Percentiles rank a stretch among this genome's conserved stretches.
Evolutionary conservation across 2,888 invertebrate genomes (phyloP).

Genomic region (Hirtodrosophila histrioides): DNA sequence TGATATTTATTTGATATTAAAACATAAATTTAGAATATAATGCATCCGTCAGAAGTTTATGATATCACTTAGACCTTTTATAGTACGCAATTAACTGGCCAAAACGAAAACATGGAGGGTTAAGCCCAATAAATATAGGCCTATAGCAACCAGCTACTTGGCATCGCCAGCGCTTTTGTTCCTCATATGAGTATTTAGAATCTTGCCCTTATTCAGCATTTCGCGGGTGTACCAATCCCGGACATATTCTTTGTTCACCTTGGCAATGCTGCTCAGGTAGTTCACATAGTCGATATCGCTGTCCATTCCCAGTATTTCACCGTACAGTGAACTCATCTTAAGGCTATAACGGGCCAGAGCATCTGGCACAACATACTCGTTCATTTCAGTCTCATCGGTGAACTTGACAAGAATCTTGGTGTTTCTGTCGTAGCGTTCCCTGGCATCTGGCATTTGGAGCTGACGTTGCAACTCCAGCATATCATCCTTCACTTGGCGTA

Average conservation of each 20-base stretch:
- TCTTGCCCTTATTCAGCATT: background rate
- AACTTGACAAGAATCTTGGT: slow-evolving; percentile 37
- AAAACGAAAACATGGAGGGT: too few relatives aligned
- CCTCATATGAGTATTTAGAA: too few relatives aligned
- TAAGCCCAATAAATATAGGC: background rate
- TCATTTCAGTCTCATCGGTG: slow-evolving; percentile 43
- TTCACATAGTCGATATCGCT: slow-evolving; percentile 47
- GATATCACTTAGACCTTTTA: too few relatives aligned
- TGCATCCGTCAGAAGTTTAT: too few relatives aligned
- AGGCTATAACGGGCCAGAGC: slow-evolving; percentile 39
- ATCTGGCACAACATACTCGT: slow-evolving; percentile 25
- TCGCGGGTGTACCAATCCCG: slow-evolving; percentile 23
- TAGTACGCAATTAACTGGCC: too few relatives aligned
- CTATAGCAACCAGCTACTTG: background rate
- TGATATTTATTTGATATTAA: too few relatives aligned
- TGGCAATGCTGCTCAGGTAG: slow-evolving; percentile 39
- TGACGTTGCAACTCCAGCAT: slow-evolving; percentile 40
- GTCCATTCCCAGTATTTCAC: slow-evolving; percentile 38
- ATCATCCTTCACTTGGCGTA: slow-evolving; percentile 42
- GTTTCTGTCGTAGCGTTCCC: background rate
- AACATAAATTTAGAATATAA: too few relatives aligned
- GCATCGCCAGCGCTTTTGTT: background rate
- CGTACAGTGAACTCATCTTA: slow-evolving; percentile 44
- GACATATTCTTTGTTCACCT: slow-evolving; percentile 30
- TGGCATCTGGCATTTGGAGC: slow-evolving; percentile 11